These are phyloP conservation scores for Dysmachus trigonus DNA, from an alignment of 2,888 invertebrate species.

Conservation along the genomic window DNA sequence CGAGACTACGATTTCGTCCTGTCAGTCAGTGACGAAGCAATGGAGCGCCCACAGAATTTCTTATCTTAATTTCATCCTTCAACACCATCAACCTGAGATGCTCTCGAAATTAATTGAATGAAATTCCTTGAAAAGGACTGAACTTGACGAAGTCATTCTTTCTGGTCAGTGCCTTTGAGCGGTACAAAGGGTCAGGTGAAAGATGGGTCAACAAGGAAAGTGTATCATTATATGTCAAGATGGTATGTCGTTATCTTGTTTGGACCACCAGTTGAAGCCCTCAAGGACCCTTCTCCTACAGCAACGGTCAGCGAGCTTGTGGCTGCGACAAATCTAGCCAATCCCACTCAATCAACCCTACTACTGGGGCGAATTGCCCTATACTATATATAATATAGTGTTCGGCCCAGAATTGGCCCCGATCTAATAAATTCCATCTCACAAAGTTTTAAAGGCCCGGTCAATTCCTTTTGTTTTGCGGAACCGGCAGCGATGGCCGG, in stretches of 20 bases:
- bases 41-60: conserved; percentile 24
- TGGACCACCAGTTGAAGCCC: conserved; percentile 23
- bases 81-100: conserved; percentile 22
- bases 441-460: neutral
- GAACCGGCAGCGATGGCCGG: neutral
- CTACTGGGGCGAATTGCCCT: neutral
- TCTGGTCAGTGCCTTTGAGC: conserved; percentile 19
- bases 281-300: neutral
- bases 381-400: too few species aligned
- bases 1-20: neutral
- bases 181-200: neutral
- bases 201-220: conserved; percentile 21
- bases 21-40: neutral
- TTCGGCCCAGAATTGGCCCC: neutral
- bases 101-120: conserved; percentile 38
- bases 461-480: conserved; percentile 2
- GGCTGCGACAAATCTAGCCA: neutral
- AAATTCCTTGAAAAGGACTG: conserved; percentile 24
- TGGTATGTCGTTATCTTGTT: neutral
- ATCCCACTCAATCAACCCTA: conserved; percentile 4
- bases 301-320: neutral
- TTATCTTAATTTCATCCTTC: conserved; percentile 43
- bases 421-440: conserved; percentile 2
- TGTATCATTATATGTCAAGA: conserved; percentile 19
- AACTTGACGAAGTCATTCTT: conserved; percentile 36